Evolutionary conservation across 2,113 vertebrate genomes (phyloP), one percentile per base, ranked within the genome.

Genomic region (Empidonax traillii): DNA sequence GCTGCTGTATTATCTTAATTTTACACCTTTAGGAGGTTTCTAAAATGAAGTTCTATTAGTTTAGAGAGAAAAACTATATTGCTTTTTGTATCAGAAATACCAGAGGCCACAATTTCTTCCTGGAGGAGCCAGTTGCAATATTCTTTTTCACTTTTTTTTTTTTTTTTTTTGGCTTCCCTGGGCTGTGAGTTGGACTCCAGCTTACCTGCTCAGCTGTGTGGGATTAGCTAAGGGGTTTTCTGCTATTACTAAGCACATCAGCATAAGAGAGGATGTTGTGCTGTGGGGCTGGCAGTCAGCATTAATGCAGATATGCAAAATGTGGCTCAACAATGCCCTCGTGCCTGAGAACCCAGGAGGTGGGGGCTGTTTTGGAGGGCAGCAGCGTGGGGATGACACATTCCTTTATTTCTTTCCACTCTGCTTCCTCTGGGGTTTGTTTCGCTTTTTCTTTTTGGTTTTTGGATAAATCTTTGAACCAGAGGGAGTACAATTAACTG

Each of bases 231-330:
- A 4, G n/a, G 43, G 49, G 18, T 33, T 53, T 17, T 6, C 33
- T 84, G 58, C 59, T 59, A 6, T 96, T 94, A 89, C 51, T 35
- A 85, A 91, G 89, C 91, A 78, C 58, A 93, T 91, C 35, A 68
- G 5, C 39, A 75, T 51, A 67, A 55, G 46, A n/a, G 89, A 79
- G 93, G 84, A 41, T 93, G 47, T 91, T 53, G 3, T 27, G 7
- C 43, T 13, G 15, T 7, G 52, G 86, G 86, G 66, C 55, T 88
- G 75, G 62, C 14, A 19, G 56, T 52, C 43, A 89, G 80, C 47
- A 89, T 4, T 76, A 18, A 53, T 85, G 84, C 75, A 91, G n/a
- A 66, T 95, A 90, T 93, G 95, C 94, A 94, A 96, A 96, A 58
- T 3, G 2, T 31, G 46, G 43, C 78, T 59, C 33, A 96, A 74